phyloP scores from a whole-genome alignment of 2,113 vertebrate genomes.

The Urocitellus parryii region DNA sequence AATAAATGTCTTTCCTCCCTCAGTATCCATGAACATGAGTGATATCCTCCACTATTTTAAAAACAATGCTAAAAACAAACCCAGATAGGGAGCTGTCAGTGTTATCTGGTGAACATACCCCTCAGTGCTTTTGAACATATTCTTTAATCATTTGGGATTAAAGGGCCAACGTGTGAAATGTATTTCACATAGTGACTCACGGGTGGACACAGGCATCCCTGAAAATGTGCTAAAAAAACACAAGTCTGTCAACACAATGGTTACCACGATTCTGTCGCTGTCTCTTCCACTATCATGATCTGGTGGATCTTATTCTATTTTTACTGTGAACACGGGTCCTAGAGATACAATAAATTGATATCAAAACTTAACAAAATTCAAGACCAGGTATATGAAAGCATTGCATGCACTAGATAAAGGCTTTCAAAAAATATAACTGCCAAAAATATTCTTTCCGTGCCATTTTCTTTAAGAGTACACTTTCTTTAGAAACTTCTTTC shows the following conservation, averaged over 20 bases:
- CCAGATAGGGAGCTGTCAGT: not conserved
- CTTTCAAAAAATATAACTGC: not conserved
- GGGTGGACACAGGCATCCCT: accelerated
- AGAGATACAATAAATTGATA: not conserved
- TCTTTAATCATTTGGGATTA: not conserved
- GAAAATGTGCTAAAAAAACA: accelerated
- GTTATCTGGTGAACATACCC: not conserved
- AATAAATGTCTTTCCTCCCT: not conserved
- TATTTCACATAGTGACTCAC: not conserved
- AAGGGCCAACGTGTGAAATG: not conserved
- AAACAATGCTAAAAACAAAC: not conserved
- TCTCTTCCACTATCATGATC: not conserved
- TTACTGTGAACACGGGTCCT: not conserved
- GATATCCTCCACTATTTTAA: not conserved
- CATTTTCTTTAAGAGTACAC: not conserved
- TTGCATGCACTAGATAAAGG: not conserved
- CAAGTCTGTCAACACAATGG: not conserved
- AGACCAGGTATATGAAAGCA: not conserved
- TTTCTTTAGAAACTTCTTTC: not conserved
- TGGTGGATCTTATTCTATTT: not conserved
- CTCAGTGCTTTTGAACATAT: not conserved
- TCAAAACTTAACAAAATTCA: not conserved
- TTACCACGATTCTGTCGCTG: not conserved
- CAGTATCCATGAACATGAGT: not conserved
- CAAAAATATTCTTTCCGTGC: not conserved